Evolutionary conservation across 2,113 vertebrate genomes (phyloP).

Genomic region (Anolis sagrei): DNA sequence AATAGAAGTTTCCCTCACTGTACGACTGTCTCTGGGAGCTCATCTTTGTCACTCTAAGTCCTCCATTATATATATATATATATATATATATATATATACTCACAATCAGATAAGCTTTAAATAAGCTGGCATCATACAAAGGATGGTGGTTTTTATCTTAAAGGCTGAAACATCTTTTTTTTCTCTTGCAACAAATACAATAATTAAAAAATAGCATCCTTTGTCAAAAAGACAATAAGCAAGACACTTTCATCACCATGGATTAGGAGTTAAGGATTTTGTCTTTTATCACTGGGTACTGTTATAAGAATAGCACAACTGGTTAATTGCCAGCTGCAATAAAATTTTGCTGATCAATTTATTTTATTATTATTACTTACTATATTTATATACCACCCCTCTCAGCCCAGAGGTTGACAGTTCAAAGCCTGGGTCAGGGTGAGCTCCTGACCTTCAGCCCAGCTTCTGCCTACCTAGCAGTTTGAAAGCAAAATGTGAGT

Average conservation of each 20-base stretch:
- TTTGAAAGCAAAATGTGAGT: no score
- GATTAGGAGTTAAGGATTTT: not conserved
- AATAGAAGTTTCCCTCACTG: not conserved
- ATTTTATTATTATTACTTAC: no score
- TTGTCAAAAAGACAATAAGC: conserved; percentile 17
- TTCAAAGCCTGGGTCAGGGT: no score
- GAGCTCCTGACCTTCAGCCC: no score
- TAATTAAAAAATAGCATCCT: not conserved
- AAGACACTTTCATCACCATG: not conserved
- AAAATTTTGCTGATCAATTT: no score
- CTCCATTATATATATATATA: no score
- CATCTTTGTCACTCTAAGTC: not conserved
- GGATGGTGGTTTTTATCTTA: not conserved
- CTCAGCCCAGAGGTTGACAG: no score
- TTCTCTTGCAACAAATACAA: not conserved
- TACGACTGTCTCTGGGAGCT: not conserved
- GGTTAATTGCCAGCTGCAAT: no score
- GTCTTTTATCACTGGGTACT: no score
- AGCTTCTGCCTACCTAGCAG: no score
- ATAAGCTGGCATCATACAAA: not conserved
- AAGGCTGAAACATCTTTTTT: not conserved
- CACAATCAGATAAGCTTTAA: not conserved
- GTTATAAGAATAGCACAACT: no score
- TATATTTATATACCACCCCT: no score
- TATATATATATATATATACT: not conserved